Percentiles rank a stretch among this genome's conserved stretches.
These are phyloP conservation scores for Platypus cylindrus DNA, from an alignment of 2,888 invertebrate species.

Conservation along the genomic window DNA sequence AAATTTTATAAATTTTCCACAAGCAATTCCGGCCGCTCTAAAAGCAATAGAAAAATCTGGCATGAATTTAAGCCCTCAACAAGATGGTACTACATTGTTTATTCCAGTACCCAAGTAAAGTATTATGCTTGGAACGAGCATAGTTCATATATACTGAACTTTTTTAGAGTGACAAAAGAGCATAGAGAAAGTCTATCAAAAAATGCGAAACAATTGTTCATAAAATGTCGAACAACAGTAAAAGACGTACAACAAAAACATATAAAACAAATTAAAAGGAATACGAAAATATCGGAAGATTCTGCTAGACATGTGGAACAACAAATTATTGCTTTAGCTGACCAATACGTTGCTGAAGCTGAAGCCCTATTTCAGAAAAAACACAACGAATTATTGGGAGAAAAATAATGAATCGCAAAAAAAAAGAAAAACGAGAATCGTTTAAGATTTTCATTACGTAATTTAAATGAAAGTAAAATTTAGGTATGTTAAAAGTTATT, in stretches of 20 bases:
- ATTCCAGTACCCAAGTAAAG: conserved; percentile 76
- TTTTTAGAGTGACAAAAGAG: conserved; percentile 72
- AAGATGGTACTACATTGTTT: conserved; percentile 83
- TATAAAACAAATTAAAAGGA: conserved; percentile 57
- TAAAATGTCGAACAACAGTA: conserved; percentile 64
- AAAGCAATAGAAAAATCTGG: conserved; percentile 69
- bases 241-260: conserved; percentile 63
- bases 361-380: conserved; percentile 55
- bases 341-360: conserved; percentile 51
- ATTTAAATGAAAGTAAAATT: background rate
- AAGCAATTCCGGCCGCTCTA: conserved; percentile 68
- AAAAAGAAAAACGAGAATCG: too few relatives aligned
- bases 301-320: conserved; percentile 49
- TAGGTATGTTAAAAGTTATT: background rate
- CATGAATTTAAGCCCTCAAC: conserved; percentile 86
- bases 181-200: conserved; percentile 79
- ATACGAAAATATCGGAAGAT: conserved; percentile 59
- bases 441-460: too few relatives aligned
- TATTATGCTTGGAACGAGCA: background rate
- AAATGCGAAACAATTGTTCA: conserved; percentile 70
- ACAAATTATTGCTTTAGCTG: conserved; percentile 57
- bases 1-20: conserved; percentile 74
- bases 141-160: background rate
- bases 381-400: conserved; percentile 62
- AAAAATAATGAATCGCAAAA: conserved; percentile 22